These are phyloP conservation scores for Sapayoa aenigma DNA, from an alignment of 2,113 vertebrate genomes.

Conservation along the genomic window DNA sequence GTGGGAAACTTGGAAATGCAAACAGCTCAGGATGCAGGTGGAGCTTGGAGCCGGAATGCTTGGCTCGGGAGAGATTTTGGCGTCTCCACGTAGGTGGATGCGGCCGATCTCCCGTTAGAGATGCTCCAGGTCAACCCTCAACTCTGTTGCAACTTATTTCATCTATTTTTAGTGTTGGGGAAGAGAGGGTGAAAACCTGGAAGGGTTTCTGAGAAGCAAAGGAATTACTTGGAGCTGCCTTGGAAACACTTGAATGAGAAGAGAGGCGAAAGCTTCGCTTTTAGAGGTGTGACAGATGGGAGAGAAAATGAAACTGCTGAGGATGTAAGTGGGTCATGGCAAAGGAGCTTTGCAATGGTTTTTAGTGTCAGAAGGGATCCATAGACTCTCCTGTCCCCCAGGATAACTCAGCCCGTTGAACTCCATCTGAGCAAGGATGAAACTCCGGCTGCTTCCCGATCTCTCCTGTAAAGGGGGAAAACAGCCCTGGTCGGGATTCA, in stretches of 20 bases:
- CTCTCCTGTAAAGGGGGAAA: neutral
- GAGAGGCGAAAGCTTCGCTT: neutral
- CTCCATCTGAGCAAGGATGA: neutral
- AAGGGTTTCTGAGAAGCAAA: neutral
- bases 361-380: neutral
- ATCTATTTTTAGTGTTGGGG: neutral
- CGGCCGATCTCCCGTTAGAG: rapidly evolving
- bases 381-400: neutral
- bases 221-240: neutral
- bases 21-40: neutral
- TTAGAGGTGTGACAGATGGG: slow-evolving; percentile 27
- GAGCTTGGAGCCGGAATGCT: neutral
- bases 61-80: neutral
- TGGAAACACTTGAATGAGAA: neutral
- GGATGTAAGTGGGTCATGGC: neutral
- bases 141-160: neutral
- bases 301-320: neutral
- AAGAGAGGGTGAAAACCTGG: neutral
- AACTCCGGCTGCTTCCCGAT: neutral
- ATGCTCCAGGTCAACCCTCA: neutral
- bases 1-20: neutral
- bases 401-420: neutral
- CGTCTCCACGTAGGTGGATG: neutral
- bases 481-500: neutral
- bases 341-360: neutral